phyloP scores from a whole-genome alignment of 2,797 vertebrate genomes.

The Knipowitschia caucasica region DNA sequence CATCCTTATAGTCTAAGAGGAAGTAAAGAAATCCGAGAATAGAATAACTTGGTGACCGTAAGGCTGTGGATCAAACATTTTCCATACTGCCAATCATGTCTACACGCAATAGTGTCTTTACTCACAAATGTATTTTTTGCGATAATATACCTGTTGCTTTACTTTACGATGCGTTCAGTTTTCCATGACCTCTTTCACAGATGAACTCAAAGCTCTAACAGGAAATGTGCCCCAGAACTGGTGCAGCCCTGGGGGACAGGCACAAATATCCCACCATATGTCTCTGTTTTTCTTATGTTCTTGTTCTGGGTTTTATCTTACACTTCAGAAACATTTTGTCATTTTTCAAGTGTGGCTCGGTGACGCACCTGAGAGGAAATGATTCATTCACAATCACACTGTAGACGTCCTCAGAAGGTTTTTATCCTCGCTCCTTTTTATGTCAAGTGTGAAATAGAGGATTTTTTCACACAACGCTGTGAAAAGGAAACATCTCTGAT shows the following conservation, averaged over 20 bases:
- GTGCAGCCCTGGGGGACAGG: slow-evolving; percentile 30
- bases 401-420: slow-evolving; percentile 6
- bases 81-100: no score
- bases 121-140: no score
- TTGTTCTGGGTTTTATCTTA: slow-evolving; percentile 41
- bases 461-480: neutral
- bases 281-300: slow-evolving; percentile 14
- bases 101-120: no score
- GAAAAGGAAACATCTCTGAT: neutral
- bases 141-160: neutral
- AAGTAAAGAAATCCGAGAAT: no score
- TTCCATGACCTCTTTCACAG: slow-evolving; percentile 20
- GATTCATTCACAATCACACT: slow-evolving; percentile 39
- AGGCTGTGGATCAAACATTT: no score
- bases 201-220: slow-evolving; percentile 15
- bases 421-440: slow-evolving; percentile 16
- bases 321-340: slow-evolving; percentile 45
- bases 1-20: no score
- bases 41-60: no score
- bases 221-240: slow-evolving; percentile 34
- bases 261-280: slow-evolving; percentile 40
- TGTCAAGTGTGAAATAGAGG: neutral
- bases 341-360: slow-evolving; percentile 29
- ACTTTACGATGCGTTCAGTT: neutral
- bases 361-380: slow-evolving; percentile 42